Evolutionary conservation across 2,797 vertebrate genomes (phyloP).

Genomic region (Sitta carolinensis): DNA sequence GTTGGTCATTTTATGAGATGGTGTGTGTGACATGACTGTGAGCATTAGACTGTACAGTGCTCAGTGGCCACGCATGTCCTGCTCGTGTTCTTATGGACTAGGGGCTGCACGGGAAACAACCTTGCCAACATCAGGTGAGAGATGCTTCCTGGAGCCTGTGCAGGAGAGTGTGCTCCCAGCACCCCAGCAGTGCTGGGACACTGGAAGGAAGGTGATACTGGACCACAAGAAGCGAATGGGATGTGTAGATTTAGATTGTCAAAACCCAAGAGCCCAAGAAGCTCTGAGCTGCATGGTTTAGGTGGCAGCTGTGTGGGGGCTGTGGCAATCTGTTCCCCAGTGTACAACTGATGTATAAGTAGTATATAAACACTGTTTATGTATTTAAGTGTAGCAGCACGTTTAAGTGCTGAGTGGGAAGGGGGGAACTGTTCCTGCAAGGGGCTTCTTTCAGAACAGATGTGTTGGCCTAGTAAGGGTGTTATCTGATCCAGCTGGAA

Average conservation of each 20-base stretch:
- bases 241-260: background rate
- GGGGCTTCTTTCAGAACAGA: constrained; percentile 38
- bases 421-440: background rate
- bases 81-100: background rate
- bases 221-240: background rate
- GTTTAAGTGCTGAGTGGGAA: constrained; percentile 28
- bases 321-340: constrained; percentile 48
- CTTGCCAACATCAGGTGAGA: background rate
- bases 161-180: background rate
- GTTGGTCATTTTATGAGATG: constrained; percentile 28
- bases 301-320: constrained; percentile 52
- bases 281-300: background rate
- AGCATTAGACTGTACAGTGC: background rate
- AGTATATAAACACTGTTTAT: constrained; percentile 28
- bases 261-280: background rate
- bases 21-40: background rate
- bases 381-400: constrained; percentile 25
- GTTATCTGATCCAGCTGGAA: constrained; percentile 38
- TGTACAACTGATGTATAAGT: background rate
- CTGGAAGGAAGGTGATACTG: background rate
- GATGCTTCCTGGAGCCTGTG: background rate
- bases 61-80: background rate
- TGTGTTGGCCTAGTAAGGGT: constrained; percentile 33
- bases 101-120: background rate
- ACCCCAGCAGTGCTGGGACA: accelerated